Conservation (phyloP, 2,797 vertebrate genomes). For the Melanogrammus aeglefinus region DNA sequence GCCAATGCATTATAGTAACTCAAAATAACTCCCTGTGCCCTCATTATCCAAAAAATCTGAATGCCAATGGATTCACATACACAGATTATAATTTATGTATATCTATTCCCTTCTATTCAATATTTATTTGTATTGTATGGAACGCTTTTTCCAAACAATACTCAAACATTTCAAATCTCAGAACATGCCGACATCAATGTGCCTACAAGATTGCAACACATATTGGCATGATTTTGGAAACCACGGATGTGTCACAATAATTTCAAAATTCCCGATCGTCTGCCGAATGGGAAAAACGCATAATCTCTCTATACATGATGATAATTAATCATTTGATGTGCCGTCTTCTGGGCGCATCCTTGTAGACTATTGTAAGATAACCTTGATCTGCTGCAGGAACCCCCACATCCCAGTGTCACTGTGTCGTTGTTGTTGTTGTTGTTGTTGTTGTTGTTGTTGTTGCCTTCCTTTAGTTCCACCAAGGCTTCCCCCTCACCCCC, state of each 20-base stretch:
- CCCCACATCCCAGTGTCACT: neutral
- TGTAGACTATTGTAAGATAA: neutral
- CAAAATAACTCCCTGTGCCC: slow-evolving; percentile 69
- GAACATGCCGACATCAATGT: neutral
- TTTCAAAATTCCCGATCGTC: neutral
- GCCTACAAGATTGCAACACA: neutral
- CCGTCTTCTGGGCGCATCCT: neutral
- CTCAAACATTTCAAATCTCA: neutral
- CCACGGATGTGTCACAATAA: neutral
- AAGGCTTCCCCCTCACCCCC: neutral
- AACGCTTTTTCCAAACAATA: neutral
- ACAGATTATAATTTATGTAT: neutral
- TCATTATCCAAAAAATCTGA: slow-evolving; percentile 70
- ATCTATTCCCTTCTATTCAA: neutral
- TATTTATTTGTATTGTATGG: neutral
- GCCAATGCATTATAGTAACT: slow-evolving; percentile 35
- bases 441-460: neutral
- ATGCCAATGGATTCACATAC: slow-evolving; percentile 10
- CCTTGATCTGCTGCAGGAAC: neutral
- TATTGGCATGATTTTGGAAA: neutral
- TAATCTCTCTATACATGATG: neutral
- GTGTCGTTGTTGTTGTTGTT: neutral
- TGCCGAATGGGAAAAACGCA: neutral
- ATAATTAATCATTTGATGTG: neutral
- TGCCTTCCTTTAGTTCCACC: neutral